phyloP scores from a whole-genome alignment of 2,888 invertebrate genomes.

The Cremastinae sp. region DNA sequence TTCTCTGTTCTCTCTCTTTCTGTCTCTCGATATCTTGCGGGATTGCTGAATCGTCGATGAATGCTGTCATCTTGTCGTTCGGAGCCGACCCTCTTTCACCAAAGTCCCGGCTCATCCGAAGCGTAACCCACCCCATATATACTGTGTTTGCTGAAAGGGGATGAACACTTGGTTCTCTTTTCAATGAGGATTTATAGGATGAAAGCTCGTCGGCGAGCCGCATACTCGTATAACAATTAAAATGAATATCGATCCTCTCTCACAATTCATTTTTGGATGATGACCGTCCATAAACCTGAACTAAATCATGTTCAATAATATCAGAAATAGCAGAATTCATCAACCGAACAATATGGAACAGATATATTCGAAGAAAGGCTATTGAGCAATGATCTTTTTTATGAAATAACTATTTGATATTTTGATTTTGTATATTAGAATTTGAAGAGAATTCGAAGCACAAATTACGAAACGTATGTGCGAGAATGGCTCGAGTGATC shows the following conservation, averaged over 20 bases:
- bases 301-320: too few relatives aligned
- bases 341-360: too few relatives aligned
- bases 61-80: conserved; percentile 38
- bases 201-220: conserved; percentile 7
- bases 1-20: conserved; percentile 14
- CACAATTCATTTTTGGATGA: too few relatives aligned
- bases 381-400: too few relatives aligned
- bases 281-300: too few relatives aligned
- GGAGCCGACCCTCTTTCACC: conserved; percentile 33
- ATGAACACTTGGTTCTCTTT: conserved; percentile 14
- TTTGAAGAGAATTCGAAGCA: conserved; percentile 46
- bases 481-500: conserved; percentile 15
- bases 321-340: too few relatives aligned
- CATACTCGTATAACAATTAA: conserved; percentile 11
- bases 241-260: conserved; percentile 18
- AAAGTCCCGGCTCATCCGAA: conserved; percentile 30
- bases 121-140: conserved; percentile 22
- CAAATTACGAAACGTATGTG: conserved; percentile 45
- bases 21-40: neutral
- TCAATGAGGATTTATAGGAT: conserved; percentile 21
- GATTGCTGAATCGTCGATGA: conserved; percentile 46
- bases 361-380: too few relatives aligned
- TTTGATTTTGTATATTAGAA: too few relatives aligned
- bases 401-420: too few relatives aligned
- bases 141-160: conserved; percentile 39